Conservation (phyloP, 2,797 vertebrate genomes). For the Xenentodon cancila region DNA sequence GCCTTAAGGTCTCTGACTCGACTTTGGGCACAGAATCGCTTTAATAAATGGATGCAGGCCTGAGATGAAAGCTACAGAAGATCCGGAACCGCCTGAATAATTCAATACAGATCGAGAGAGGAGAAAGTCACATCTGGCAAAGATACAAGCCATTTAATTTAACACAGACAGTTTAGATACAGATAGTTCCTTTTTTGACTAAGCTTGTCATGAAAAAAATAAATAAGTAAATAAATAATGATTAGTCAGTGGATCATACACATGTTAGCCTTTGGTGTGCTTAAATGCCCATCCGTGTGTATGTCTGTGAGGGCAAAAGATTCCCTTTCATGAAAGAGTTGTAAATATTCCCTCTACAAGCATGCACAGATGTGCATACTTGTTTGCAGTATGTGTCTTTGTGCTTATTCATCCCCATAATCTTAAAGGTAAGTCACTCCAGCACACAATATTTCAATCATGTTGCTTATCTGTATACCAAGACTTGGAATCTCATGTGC, state of each 20-base stretch:
- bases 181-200: slow-evolving; percentile 61
- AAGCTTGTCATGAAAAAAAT: slow-evolving; percentile 51
- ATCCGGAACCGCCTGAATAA: slow-evolving; percentile 81
- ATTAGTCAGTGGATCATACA: slow-evolving; percentile 33
- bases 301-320: background rate
- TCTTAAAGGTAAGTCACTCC: slow-evolving; percentile 27
- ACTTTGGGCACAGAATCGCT: slow-evolving; percentile 66
- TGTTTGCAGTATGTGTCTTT: slow-evolving; percentile 1
- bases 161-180: slow-evolving; percentile 70
- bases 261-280: slow-evolving; percentile 20
- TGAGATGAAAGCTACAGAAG: slow-evolving; percentile 78
- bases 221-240: slow-evolving; percentile 16
- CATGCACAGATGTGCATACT: slow-evolving; percentile 10
- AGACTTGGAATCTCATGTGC: slow-evolving; percentile 53
- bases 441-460: slow-evolving; percentile 49
- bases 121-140: slow-evolving; percentile 81
- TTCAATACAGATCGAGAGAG: slow-evolving; percentile 76
- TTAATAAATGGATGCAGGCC: slow-evolving; percentile 73
- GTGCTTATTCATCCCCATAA: slow-evolving; percentile 12
- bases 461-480: slow-evolving; percentile 21
- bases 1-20: slow-evolving; percentile 62
- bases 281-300: slow-evolving; percentile 9
- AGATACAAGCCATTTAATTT: slow-evolving; percentile 75
- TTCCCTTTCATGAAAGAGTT: slow-evolving; percentile 2
- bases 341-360: slow-evolving; percentile 8